Conservation (phyloP, 92 coral and sea anemone species). For the Zoanthus sansibaricus region DNA sequence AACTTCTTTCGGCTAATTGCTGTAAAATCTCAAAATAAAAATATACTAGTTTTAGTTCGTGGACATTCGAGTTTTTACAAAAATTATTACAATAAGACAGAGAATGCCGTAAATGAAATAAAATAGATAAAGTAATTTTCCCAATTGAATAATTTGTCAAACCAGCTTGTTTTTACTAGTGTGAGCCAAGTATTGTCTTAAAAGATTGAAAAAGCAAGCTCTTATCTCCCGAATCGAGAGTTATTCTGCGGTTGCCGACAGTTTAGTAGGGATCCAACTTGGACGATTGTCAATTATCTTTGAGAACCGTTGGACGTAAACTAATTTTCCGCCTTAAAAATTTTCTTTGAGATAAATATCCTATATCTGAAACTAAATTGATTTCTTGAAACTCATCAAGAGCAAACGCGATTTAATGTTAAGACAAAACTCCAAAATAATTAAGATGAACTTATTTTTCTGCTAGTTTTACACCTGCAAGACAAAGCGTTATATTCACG, state of each 20-base stretch:
- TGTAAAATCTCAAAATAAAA: background rate
- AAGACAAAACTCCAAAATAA: background rate
- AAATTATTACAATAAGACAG: background rate
- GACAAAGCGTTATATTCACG: too few species aligned
- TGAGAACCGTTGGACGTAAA: constrained; percentile 10
- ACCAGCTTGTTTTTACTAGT: background rate
- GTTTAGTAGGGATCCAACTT: background rate
- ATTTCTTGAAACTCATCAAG: background rate
- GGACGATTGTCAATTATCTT: background rate
- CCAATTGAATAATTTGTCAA: background rate
- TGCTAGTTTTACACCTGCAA: too few species aligned
- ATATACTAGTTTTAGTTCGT: background rate
- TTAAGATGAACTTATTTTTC: background rate
- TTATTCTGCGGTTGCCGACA: background rate
- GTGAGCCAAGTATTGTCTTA: background rate
- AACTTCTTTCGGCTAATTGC: background rate
- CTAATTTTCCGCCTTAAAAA: constrained; percentile 25
- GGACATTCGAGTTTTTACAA: background rate
- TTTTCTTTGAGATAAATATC: constrained; percentile 9
- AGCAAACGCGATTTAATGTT: background rate
- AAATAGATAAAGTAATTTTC: background rate
- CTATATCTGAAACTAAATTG: constrained; percentile 1
- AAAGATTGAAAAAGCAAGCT: background rate
- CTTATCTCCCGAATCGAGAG: background rate
- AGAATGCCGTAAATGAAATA: background rate